These are phyloP conservation scores for Drosophila parvula DNA, from an alignment of 1,140 invertebrate species.

Conservation along the genomic window DNA sequence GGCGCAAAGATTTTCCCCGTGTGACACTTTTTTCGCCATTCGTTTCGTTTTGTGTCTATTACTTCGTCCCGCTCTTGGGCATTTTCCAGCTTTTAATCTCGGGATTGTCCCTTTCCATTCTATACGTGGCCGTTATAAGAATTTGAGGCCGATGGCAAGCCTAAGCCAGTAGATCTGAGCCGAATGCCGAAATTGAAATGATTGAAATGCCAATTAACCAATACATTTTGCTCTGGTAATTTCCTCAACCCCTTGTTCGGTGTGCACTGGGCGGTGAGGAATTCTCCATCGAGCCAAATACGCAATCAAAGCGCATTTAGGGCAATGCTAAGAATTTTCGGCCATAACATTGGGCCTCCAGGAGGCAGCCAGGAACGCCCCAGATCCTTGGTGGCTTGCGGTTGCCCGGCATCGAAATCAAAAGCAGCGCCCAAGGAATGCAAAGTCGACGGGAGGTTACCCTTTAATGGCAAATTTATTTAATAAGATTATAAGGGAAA, in stretches of 20 bases:
- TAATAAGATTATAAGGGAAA: neutral
- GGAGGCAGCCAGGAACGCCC: neutral
- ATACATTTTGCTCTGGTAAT: slow-evolving; percentile 40
- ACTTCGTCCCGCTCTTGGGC: slow-evolving; percentile 21
- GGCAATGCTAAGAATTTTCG: slow-evolving; percentile 63
- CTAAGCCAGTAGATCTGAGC: neutral
- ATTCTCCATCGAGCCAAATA: slow-evolving; percentile 34
- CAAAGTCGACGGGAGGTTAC: neutral
- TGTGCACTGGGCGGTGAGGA: slow-evolving; percentile 14
- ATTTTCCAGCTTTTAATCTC: slow-evolving; percentile 44
- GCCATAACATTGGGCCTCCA: slow-evolving; percentile 17
- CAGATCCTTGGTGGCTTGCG: slow-evolving; percentile 42
- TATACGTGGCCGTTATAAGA: neutral
- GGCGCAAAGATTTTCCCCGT: slow-evolving; percentile 1
- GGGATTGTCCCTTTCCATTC: neutral
- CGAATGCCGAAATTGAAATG: slow-evolving; percentile 46
- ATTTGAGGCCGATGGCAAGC: too few species aligned
- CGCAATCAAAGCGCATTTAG: slow-evolving; percentile 60
- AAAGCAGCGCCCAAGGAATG: slow-evolving; percentile 17
- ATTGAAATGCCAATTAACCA: slow-evolving; percentile 74
- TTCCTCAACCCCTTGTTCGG: neutral
- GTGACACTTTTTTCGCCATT: slow-evolving; percentile 31
- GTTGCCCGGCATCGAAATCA: slow-evolving; percentile 47
- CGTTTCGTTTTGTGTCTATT: slow-evolving; percentile 24
- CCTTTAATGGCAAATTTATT: neutral